Evolutionary conservation across 2,888 invertebrate genomes (phyloP).

Genomic region (Microplitis manilae): DNA sequence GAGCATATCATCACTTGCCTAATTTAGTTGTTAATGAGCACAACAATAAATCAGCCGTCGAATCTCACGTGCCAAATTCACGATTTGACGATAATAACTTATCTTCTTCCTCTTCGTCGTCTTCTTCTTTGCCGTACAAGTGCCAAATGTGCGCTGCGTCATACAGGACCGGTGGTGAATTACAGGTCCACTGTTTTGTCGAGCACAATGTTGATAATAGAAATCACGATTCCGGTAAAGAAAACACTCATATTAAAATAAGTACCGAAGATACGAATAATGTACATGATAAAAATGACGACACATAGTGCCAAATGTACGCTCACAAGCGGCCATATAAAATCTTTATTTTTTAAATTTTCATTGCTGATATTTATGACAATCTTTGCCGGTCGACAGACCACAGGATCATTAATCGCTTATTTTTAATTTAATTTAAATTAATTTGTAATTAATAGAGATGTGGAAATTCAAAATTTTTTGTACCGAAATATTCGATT

Average conservation of each 20-base stretch:
- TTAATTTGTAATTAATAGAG: too few relatives aligned
- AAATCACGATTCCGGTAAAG: conserved; percentile 66
- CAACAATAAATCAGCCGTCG: conserved; percentile 49
- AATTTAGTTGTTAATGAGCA: conserved; percentile 53
- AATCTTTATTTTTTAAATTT: conserved; percentile 34
- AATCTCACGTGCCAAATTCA: conserved; percentile 43
- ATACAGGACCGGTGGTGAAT: conserved; percentile 60
- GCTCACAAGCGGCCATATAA: conserved; percentile 39
- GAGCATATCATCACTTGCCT: conserved; percentile 63
- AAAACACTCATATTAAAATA: conserved; percentile 70
- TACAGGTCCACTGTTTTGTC: conserved; percentile 65
- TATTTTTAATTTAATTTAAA: too few relatives aligned
- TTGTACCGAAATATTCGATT: too few relatives aligned
- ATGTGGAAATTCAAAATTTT: too few relatives aligned
- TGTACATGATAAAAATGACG: conserved; percentile 69
- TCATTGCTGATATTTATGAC: too few relatives aligned
- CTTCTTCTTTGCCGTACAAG: conserved; percentile 56
- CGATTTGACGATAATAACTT: conserved; percentile 35
- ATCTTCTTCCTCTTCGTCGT: conserved; percentile 41
- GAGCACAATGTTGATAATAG: conserved; percentile 63
- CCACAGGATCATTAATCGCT: too few relatives aligned
- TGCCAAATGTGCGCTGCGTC: conserved; percentile 64
- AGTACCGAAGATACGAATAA: conserved; percentile 64
- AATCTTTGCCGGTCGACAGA: too few relatives aligned
- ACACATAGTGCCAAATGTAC: conserved; percentile 78